Percentiles rank a stretch among this genome's conserved stretches.
Conservation (phyloP, 1,140 invertebrate species). For the Hyles euphorbiae region DNA sequence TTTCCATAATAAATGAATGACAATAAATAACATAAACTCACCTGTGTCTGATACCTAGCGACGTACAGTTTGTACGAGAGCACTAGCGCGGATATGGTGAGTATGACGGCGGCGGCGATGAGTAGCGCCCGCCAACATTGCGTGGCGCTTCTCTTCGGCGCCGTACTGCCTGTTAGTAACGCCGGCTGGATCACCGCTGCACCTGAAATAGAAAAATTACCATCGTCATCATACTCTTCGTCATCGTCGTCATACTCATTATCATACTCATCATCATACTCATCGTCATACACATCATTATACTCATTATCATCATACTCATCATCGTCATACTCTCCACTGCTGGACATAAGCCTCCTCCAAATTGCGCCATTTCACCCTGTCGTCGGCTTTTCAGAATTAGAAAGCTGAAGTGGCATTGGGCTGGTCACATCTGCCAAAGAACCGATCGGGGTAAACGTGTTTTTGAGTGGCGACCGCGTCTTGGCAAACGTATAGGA, state of each 20-base stretch:
- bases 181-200: conserved; percentile 61
- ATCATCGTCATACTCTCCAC: background rate
- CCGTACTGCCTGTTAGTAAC: conserved; percentile 42
- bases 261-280: too few relatives aligned
- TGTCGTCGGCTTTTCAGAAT: too few relatives aligned
- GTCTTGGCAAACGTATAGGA: too few relatives aligned
- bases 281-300: too few relatives aligned
- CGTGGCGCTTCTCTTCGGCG: conserved; percentile 11
- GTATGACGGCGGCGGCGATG: conserved; percentile 30
- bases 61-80: conserved; percentile 47
- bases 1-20: background rate
- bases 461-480: too few relatives aligned
- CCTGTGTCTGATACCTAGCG: conserved; percentile 21
- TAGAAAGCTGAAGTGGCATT: too few relatives aligned
- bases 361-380: too few relatives aligned
- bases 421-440: too few relatives aligned
- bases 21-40: conserved; percentile 6
- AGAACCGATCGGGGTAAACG: too few relatives aligned
- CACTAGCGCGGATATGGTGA: conserved; percentile 39
- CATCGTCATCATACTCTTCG: background rate
- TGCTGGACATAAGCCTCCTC: too few relatives aligned
- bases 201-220: conserved; percentile 10
- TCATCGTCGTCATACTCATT: too few relatives aligned
- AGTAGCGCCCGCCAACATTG: conserved; percentile 34
- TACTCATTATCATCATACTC: background rate